A percentile compares a stretch with the other conserved stretches of the same genome.
Evolutionary conservation across 2,113 vertebrate genomes (phyloP).

Genomic region (Ahaetulla prasina): DNA sequence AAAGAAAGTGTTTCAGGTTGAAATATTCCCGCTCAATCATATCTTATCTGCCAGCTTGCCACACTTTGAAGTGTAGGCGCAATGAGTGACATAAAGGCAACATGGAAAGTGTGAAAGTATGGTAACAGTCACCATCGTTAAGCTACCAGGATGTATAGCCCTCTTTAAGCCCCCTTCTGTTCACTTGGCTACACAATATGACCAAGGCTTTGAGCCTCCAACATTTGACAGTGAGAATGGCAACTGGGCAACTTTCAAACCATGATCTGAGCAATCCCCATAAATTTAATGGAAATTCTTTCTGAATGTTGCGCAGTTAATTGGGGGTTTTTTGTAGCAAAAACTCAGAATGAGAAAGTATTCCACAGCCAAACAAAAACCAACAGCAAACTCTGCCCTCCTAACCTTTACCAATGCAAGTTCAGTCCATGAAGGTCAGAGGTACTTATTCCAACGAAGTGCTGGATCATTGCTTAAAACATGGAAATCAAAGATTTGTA

Average conservation of each 20-base stretch:
- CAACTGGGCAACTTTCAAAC: neutral
- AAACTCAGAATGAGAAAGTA: neutral
- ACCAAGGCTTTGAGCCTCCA: neutral
- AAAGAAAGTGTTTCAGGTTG: constrained; percentile 9
- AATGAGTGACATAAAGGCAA: constrained; percentile 20
- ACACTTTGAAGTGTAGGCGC: neutral
- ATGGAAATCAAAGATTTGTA: neutral
- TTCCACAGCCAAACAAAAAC: neutral
- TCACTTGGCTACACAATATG: neutral
- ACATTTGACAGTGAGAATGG: neutral
- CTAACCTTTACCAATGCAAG: neutral
- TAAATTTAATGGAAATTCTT: neutral
- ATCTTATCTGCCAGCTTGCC: constrained; percentile 3
- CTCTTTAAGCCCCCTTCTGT: neutral
- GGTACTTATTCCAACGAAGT: neutral
- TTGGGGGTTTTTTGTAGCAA: neutral
- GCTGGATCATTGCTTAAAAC: neutral
- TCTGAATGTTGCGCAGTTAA: neutral
- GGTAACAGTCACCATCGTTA: neutral
- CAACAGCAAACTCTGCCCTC: neutral
- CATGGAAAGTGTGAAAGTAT: neutral
- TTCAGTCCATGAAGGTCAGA: neutral
- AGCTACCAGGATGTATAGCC: neutral
- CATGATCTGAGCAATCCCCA: neutral
- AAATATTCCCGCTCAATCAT: neutral